Evolutionary conservation across 64 coral and sea anemone species (phyloP), one percentile per base, ranked within the genome.

Genomic region (Catalaphyllia jardinei): DNA sequence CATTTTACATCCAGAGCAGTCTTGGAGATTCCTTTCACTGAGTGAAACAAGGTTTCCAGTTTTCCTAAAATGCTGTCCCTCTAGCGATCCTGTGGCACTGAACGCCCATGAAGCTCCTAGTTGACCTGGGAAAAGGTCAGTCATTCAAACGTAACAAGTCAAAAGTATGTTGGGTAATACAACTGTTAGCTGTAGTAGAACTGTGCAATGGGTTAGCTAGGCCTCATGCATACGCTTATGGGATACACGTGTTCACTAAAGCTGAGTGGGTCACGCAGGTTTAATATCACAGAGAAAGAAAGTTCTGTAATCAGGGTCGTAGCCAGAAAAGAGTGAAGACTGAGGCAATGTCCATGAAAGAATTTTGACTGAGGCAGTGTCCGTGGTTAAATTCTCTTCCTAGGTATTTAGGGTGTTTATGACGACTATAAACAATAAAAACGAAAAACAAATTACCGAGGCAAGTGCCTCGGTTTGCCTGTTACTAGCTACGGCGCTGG

Each of bases 1-100:
- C 24, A 86, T 76, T 62, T 64, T 88, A 9, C 52, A 33, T 20
- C 5, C 15, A 24, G 87, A 89, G 52, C 92, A 94, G 73, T 94
- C 87, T 6, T 67, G 61, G 22, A 89, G 92, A 71, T 89, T 94
- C 79, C 84, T 87, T 86, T 94, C 92, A 22, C 92, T 93, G 16
- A 93, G 86, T 38, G 92, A 88, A 16, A 89, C 71, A 22, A 93
- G 78, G 12, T 89, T 83, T 60, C 92, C 92, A n/a, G 86, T 93
- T 80, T 93, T 88, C 86, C 84, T 93, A 71, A 93, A 93, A 64
- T 93, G 92, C 57, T 93, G 92, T 93, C 92, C 92, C 24, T 93
- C 92, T 20, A 93, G 31, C 10, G 92, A 93, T 49, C 92, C 92
- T 29, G 92, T 93, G 39, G 86, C 49, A 83, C 92, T 89, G 71